phyloP scores from a whole-genome alignment of 2,797 vertebrate species.

The Sebastes glaucus region DNA sequence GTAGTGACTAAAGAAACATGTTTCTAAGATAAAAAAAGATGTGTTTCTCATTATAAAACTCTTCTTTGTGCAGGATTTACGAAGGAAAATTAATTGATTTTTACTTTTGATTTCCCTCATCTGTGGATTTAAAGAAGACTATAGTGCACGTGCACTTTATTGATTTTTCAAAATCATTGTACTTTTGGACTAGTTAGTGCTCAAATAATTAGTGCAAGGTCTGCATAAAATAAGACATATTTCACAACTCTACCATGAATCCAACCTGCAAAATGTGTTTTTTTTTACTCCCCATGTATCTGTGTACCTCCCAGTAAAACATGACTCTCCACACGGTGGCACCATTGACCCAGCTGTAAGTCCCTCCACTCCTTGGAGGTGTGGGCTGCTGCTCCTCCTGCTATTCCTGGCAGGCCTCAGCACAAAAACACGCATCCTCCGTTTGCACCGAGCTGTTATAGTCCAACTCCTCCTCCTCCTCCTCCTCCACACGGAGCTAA shows the following conservation, averaged over 20 bases:
- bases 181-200: not conserved
- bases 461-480: constrained; percentile 8
- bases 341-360: constrained; percentile 15
- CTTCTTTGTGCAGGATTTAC: not conserved
- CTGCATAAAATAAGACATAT: not conserved
- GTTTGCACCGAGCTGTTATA: constrained; percentile 24
- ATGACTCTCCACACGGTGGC: constrained; percentile 55
- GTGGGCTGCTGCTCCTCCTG: constrained; percentile 47
- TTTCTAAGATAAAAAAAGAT: not conserved
- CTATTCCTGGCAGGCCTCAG: constrained; percentile 46
- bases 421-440: constrained; percentile 39
- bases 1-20: not conserved
- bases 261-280: too few relatives aligned
- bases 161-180: not conserved
- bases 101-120: not conserved
- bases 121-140: not conserved
- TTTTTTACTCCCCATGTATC: not conserved
- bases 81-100: not conserved
- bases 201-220: not conserved
- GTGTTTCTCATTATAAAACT: not conserved
- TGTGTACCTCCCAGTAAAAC: not conserved
- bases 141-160: not conserved
- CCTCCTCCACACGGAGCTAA: constrained; percentile 15
- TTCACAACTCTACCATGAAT: not conserved
- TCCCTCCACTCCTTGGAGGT: constrained; percentile 27